phyloP scores from a whole-genome alignment of 2,888 invertebrate species.

The Brachycybe producta region DNA sequence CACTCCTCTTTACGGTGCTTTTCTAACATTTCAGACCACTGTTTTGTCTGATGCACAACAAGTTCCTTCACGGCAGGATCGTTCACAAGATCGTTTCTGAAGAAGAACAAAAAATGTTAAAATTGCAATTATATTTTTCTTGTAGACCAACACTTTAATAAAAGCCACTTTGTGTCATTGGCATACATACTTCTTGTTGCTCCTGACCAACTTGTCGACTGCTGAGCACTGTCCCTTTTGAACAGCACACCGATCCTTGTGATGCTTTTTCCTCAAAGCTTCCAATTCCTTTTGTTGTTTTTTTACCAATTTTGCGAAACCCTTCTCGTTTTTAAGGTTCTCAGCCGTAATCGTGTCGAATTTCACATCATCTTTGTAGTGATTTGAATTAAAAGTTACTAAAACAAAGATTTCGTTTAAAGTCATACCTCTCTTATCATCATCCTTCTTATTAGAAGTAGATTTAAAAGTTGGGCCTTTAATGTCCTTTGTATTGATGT shows the following conservation, averaged over 20 bases:
- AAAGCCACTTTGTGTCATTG: slow-evolving; percentile 17
- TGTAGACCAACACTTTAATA: background rate
- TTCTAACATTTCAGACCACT: slow-evolving; percentile 71
- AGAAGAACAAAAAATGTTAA: background rate
- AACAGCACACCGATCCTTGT: slow-evolving; percentile 77
- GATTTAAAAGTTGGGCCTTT: slow-evolving; percentile 43
- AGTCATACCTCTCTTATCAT: slow-evolving; percentile 37
- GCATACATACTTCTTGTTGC: slow-evolving; percentile 59
- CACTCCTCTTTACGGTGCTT: slow-evolving; percentile 58
- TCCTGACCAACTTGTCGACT: slow-evolving; percentile 85
- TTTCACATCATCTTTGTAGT: slow-evolving; percentile 48
- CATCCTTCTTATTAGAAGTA: slow-evolving; percentile 30
- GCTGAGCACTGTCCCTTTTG: slow-evolving; percentile 84
- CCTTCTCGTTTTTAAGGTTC: slow-evolving; percentile 64
- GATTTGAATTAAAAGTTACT: background rate
- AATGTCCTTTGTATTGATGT: slow-evolving; percentile 37
- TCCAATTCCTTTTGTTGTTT: slow-evolving; percentile 95
- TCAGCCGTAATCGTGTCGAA: slow-evolving; percentile 86
- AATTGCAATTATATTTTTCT: background rate
- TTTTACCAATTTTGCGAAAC: slow-evolving; percentile 77
- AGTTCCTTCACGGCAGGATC: slow-evolving; percentile 40
- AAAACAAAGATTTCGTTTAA: background rate
- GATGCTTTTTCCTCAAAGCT: slow-evolving; percentile 75
- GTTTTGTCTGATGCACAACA: slow-evolving; percentile 81
- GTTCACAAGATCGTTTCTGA: slow-evolving; percentile 24